Evolutionary conservation across 2,113 vertebrate species (phyloP).

Genomic region (Pitta sordida): DNA sequence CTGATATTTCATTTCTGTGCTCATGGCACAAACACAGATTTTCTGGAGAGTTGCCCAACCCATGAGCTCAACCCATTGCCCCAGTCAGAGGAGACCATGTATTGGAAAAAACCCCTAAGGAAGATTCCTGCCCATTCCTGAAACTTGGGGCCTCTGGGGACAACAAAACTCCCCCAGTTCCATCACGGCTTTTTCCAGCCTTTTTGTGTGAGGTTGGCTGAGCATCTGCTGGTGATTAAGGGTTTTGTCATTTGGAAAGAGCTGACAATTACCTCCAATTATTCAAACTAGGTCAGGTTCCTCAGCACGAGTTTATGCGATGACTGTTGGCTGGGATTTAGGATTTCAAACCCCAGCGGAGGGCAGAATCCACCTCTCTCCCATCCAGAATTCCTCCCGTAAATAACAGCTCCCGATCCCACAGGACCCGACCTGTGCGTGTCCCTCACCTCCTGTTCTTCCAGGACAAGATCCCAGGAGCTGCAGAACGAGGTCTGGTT

Average conservation of each 20-base stretch:
- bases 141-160: conserved; percentile 16
- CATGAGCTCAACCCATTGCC: not conserved
- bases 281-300: conserved; percentile 49
- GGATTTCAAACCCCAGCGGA: not conserved
- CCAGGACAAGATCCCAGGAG: not conserved
- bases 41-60: not conserved
- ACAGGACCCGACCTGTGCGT: not conserved
- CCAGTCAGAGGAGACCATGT: not conserved
- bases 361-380: not conserved
- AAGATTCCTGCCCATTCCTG: conserved; percentile 42
- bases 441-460: not conserved
- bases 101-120: conserved; percentile 14
- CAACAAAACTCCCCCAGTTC: not conserved
- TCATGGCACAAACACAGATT: not conserved
- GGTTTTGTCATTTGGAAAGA: conserved; percentile 44
- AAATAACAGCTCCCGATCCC: not conserved
- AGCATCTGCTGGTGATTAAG: conserved; percentile 60
- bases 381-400: not conserved
- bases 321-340: not conserved
- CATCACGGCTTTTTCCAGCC: not conserved
- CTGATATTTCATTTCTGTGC: not conserved
- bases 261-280: conserved; percentile 49
- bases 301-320: conserved; percentile 11
- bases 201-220: not conserved
- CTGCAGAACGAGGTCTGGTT: not conserved